Evolutionary conservation across 2,888 invertebrate species (phyloP).

Genomic region (Dendrolimus pini): DNA sequence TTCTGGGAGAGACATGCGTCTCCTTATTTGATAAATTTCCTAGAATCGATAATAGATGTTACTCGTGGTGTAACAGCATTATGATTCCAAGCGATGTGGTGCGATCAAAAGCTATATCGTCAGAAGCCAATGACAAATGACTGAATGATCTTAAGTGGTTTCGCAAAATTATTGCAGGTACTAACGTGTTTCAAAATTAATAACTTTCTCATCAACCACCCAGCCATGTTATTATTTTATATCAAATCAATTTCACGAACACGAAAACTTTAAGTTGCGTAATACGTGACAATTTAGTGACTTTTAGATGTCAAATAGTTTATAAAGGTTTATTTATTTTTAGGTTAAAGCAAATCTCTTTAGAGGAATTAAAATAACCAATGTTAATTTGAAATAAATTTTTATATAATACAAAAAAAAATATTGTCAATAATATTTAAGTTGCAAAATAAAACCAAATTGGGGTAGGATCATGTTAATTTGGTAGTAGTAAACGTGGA

Average conservation of each 20-base stretch:
- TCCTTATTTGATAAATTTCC: conserved; percentile 81
- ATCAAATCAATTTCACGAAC: neutral
- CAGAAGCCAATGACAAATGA: conserved; percentile 23
- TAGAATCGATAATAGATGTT: conserved; percentile 72
- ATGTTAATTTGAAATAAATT: neutral
- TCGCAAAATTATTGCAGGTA: conserved; percentile 10
- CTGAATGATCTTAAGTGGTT: conserved; percentile 11
- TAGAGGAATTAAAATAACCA: too few relatives aligned
- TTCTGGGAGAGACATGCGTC: conserved; percentile 82
- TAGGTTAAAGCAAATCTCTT: neutral
- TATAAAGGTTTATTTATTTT: neutral
- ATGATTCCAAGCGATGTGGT: conserved; percentile 2
- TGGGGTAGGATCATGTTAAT: conserved; percentile 9
- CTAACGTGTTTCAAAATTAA: conserved; percentile 38
- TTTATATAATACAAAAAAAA: neutral
- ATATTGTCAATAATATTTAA: neutral
- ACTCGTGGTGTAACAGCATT: conserved; percentile 30
- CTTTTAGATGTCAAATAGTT: neutral
- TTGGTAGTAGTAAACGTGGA: conserved; percentile 22
- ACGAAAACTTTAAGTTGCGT: neutral
- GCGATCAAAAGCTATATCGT: neutral
- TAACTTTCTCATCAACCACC: conserved; percentile 38
- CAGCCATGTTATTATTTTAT: conserved; percentile 31
- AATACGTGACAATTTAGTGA: conserved; percentile 1
- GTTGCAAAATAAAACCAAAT: conserved; percentile 1